Conservation (phyloP, 2,797 vertebrate genomes). For the Triplophysa yarkandensis region DNA sequence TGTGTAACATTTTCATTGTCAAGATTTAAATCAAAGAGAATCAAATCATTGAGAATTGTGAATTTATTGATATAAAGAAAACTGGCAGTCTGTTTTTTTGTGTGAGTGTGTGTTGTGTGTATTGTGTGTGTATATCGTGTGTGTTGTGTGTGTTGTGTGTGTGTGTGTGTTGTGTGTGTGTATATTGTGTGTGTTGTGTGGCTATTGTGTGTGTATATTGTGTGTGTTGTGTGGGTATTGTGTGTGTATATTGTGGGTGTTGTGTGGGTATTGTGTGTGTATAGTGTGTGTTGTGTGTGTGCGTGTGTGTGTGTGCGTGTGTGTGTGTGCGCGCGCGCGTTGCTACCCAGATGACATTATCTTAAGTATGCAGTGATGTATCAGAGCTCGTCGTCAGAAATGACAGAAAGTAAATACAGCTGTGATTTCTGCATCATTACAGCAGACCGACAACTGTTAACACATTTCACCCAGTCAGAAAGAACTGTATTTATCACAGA, state of each 20-base stretch:
- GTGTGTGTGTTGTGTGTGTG: too few relatives aligned
- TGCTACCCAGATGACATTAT: neutral
- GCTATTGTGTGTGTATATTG: too few relatives aligned
- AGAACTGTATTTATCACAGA: neutral
- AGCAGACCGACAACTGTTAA: neutral
- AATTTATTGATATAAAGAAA: conserved; percentile 30
- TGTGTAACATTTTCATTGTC: too few relatives aligned
- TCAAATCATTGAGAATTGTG: neutral
- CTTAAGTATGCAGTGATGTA: neutral
- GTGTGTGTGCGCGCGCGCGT: too few relatives aligned
- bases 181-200: too few relatives aligned
- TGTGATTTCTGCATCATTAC: neutral
- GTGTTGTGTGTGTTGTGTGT: too few relatives aligned
- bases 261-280: neutral
- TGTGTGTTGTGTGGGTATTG: too few relatives aligned
- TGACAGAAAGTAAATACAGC: neutral
- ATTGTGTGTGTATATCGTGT: too few relatives aligned
- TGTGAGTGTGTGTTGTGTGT: too few relatives aligned
- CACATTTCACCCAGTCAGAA: neutral
- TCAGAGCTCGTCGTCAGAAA: neutral
- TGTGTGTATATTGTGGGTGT: too few relatives aligned
- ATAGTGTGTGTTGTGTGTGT: neutral
- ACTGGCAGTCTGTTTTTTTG: too few relatives aligned
- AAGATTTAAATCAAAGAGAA: neutral
- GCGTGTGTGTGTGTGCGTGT: neutral